Base-by-base conservation (phyloP, 2,888 invertebrate species). In the Drosophila antonietae region DNA sequence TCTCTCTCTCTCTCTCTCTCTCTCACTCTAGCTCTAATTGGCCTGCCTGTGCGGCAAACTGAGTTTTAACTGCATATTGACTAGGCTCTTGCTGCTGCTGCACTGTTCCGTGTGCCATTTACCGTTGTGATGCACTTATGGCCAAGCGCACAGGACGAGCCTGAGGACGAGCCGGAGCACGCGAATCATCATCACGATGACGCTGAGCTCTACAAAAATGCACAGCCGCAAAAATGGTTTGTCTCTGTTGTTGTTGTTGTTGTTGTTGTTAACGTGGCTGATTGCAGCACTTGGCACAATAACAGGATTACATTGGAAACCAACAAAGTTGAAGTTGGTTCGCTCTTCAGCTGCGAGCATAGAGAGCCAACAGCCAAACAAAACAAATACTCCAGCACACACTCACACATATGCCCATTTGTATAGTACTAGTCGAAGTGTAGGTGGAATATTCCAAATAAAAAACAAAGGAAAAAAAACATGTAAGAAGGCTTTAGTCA, bases 1-100 rank as follows among this genome's bases (percentile, higher is more conserved):
- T 10, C 14, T 8, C 18, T 12, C 9, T 0, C 53, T 10, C 39
- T 3, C 28, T 41, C 15, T 8, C 2, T 41, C 28, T 41, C 7
- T 12, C n/a, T 41, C 58, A 3, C 46, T 43, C 37, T 12, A 31
- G 67, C 73, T 75, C 85, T 84, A 84, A 84, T 84, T 84, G 84
- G 88, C 73, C 79, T 60, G 71, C 55, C 57, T 65, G 63, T 31
- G 51, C 61, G 46, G 51, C 73, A 64, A 44, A 62, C 77, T 57
- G 73, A 56, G 71, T 55, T 83, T 84, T 84, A 83, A 84, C 88
- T 84, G 84, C 84, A 84, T 88, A 84, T 84, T 88, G 83, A 70
- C 55, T 41, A 56, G 47, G 57, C 35, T 55, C 31, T 39, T 18
- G 49, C 18, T 56, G 31, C 55, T 47, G 39, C 49, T 18, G 37